Evolutionary conservation across 2,113 vertebrate species (phyloP).

Genomic region (Carettochelys insculpta): DNA sequence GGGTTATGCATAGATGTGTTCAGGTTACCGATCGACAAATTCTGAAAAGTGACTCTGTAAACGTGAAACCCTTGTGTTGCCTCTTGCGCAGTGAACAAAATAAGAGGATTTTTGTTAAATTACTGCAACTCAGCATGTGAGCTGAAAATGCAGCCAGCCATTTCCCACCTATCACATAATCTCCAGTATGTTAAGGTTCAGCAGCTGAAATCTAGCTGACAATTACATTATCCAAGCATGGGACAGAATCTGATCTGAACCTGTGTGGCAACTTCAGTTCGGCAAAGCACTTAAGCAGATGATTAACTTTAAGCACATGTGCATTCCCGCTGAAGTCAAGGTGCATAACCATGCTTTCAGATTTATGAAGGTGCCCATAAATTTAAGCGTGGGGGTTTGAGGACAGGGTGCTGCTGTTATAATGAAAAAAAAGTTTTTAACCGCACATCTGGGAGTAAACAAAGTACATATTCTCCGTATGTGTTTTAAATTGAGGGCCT

Average conservation of each 20-base stretch:
- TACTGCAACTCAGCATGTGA: neutral
- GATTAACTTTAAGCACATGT: neutral
- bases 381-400: neutral
- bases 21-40: too few species aligned
- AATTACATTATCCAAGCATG: neutral
- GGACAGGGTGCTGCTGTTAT: neutral
- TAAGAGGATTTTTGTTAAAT: too few species aligned
- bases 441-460: too few species aligned
- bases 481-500: too few species aligned
- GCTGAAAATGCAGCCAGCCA: neutral
- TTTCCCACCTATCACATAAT: neutral
- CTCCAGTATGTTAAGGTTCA: neutral
- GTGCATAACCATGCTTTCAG: neutral
- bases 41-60: neutral
- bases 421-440: neutral
- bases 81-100: neutral
- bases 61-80: neutral
- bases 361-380: neutral
- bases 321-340: neutral
- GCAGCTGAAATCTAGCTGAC: neutral
- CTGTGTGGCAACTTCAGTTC: neutral
- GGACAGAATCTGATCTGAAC: neutral
- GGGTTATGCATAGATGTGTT: too few species aligned
- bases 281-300: too few species aligned
- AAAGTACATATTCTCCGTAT: too few species aligned